Evolutionary conservation across 2,113 vertebrate genomes (phyloP).

Genomic region (Aphelocoma coerulescens): DNA sequence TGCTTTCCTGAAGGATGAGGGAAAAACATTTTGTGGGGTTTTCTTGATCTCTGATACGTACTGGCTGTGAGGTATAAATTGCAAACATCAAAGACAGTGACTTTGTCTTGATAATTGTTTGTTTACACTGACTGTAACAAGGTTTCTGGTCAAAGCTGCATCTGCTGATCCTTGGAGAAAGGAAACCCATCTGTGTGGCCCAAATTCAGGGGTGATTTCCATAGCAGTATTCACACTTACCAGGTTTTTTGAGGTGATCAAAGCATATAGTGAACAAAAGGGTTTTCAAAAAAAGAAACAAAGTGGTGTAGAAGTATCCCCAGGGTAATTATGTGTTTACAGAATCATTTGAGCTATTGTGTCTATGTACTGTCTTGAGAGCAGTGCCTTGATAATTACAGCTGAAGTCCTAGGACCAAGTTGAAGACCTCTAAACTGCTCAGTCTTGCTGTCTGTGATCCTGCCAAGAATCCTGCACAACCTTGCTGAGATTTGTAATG

Average conservation of each 20-base stretch:
- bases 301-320: background rate
- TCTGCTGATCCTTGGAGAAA: background rate
- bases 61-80: background rate
- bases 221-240: background rate
- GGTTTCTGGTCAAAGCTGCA: background rate
- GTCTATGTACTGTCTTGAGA: slow-evolving; percentile 26
- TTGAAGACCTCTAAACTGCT: slow-evolving; percentile 24
- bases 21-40: background rate
- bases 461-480: background rate
- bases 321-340: slow-evolving; percentile 5
- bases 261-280: background rate
- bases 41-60: background rate
- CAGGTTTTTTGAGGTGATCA: background rate
- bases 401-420: slow-evolving; percentile 23
- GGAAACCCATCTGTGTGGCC: background rate
- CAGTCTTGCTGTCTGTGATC: background rate
- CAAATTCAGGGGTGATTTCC: background rate
- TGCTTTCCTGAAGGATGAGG: background rate
- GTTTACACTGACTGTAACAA: background rate
- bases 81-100: background rate
- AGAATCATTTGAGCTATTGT: background rate
- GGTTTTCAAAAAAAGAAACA: background rate
- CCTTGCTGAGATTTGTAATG: background rate
- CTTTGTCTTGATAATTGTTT: slow-evolving; percentile 9
- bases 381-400: slow-evolving; percentile 41